These are phyloP conservation scores for Pseudeuparius sepicola DNA, from an alignment of 2,888 invertebrate species.

Conservation along the genomic window DNA sequence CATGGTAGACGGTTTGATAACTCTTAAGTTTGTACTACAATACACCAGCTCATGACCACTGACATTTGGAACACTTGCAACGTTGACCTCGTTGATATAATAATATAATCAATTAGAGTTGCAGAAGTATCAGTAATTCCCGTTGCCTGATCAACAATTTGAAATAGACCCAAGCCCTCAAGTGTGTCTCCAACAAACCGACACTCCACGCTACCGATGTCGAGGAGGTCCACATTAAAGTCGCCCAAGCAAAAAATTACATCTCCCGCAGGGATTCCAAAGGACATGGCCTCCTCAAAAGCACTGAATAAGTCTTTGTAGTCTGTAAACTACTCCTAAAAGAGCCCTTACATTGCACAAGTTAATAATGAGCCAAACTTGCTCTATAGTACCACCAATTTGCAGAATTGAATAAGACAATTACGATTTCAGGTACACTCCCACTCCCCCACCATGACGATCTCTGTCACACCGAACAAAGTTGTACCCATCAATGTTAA, in stretches of 20 bases:
- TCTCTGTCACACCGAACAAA: background rate
- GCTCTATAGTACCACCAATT: background rate
- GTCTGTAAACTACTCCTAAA: background rate
- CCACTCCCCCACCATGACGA: background rate
- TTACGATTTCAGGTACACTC: background rate
- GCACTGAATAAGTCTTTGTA: background rate
- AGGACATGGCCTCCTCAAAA: background rate
- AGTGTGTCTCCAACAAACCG: background rate
- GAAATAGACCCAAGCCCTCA: background rate
- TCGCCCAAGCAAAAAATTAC: background rate
- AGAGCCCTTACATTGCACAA: background rate
- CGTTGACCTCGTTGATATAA: background rate
- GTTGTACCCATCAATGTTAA: background rate
- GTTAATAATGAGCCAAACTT: background rate
- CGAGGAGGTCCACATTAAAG: constrained; percentile 1
- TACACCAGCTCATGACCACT: constrained; percentile 1
- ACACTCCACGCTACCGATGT: background rate
- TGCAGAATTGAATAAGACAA: background rate
- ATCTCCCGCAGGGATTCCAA: background rate
- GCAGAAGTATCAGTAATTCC: background rate
- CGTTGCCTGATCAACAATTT: background rate
- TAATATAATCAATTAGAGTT: constrained; percentile 1
- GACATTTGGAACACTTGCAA: background rate
- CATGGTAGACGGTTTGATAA: background rate
- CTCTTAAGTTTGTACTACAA: background rate